Evolutionary conservation across 2,888 invertebrate species (phyloP), one percentile per base, ranked within the genome.

Genomic region (Cephonodes hylas): DNA sequence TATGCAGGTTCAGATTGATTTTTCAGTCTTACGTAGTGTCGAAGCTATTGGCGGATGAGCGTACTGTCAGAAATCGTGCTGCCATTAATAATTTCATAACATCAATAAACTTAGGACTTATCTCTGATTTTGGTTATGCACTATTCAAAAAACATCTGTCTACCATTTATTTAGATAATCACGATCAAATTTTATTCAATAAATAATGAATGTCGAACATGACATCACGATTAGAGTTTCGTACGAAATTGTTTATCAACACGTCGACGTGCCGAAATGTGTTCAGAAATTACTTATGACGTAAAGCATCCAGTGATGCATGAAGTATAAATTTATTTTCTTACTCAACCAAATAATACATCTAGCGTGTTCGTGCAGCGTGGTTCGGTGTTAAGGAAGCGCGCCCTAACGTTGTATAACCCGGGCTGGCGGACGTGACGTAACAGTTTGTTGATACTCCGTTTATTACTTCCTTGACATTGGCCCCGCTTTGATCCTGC

Each of bases 381-480:
- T 48, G 8, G 27, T 53, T 53, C 18, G 31, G 31, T 53, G 20
- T 3, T 31, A 53, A 8, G 48, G 31, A 53, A 53, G 27, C 27
- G 18, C 18, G 31, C 18, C 53, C 18, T 53, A 53, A 27, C 10
- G 3, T 4, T n/a, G 18, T 18, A 4, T 18, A 3, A 15, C 27
- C 34, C 38, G 20, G 18, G 8, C 18, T n/a, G 10, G 25, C 60
- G 48, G 60, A 60, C 34, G 42, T 48, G 38, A 48, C 48, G 38
- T 23, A 46, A 60, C 34, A 38, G 23, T 59, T 34, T 48, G 48
- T 48, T 42, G 48, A 42, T 60, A 48, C 34, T 8, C 18, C 15
- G 15, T 48, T 60, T 60, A 53, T 60, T 42, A 42, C 46, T 38
- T 48, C 60, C 60, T 46, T 60, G 60, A 38, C 60, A 42, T 23